Conservation (phyloP, 2,797 vertebrate species). For the Lepilemur septentrionalis region DNA sequence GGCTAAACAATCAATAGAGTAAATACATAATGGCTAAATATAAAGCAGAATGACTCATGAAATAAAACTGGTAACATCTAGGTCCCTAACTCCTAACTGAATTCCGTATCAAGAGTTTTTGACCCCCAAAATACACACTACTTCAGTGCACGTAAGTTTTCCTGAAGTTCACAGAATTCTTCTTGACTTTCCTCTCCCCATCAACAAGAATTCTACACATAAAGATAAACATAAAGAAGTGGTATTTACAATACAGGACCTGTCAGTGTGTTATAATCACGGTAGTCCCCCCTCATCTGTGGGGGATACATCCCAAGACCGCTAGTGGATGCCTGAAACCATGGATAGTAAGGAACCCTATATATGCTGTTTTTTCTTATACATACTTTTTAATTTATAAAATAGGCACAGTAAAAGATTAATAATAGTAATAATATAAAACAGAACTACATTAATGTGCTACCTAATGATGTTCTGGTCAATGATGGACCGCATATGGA, state of each 20-base stretch:
- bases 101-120: neutral
- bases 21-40: constrained; percentile 12
- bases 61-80: neutral
- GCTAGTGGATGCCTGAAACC: neutral
- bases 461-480: neutral
- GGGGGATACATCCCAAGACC: neutral
- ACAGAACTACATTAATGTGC: neutral
- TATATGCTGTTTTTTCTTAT: neutral
- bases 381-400: neutral
- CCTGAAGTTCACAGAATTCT: neutral
- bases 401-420: neutral
- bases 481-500: neutral
- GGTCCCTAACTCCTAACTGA: neutral
- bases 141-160: neutral
- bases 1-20: neutral
- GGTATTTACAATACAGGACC: neutral
- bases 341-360: neutral
- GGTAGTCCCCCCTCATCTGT: neutral
- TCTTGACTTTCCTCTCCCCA: neutral
- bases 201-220: constrained; percentile 18
- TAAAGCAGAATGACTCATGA: neutral
- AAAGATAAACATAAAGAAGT: neutral
- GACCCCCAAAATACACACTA: neutral
- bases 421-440: neutral
- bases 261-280: neutral